Evolutionary conservation across 2,888 invertebrate genomes (phyloP).

Genomic region (Biston stratarius): DNA sequence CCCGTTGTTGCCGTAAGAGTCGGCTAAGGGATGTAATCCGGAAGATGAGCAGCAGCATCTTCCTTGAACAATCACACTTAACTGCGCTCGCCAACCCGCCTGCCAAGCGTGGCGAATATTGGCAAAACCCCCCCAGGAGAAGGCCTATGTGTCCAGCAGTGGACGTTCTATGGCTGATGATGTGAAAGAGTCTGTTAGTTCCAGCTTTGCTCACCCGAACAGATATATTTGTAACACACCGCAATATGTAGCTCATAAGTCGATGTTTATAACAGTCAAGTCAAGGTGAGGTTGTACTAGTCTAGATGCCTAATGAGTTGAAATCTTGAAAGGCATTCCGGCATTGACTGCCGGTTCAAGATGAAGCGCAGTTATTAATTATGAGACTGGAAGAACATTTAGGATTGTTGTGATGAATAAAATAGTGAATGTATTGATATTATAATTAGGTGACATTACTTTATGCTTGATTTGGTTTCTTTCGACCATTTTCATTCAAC

Average conservation of each 20-base stretch:
- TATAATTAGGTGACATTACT: too few relatives aligned
- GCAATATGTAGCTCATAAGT: neutral
- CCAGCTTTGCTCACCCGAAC: neutral
- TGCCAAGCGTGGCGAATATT: too few relatives aligned
- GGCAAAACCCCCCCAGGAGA: too few relatives aligned
- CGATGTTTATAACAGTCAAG: conserved; percentile 9
- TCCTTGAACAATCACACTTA: too few relatives aligned
- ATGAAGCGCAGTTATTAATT: conserved; percentile 18
- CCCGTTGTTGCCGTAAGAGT: too few relatives aligned
- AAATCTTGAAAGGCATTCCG: conserved; percentile 14
- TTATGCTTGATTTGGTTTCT: too few relatives aligned
- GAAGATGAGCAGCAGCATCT: too few relatives aligned
- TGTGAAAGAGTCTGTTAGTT: neutral
- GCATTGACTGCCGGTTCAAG: conserved; percentile 19
- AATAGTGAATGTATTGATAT: neutral
- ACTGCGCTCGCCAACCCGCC: too few relatives aligned
- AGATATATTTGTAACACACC: neutral
- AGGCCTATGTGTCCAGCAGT: too few relatives aligned
- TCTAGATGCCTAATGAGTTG: conserved; percentile 8
- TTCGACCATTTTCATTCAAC: too few relatives aligned
- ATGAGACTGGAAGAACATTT: neutral
- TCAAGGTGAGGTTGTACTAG: conserved; percentile 29
- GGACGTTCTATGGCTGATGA: too few relatives aligned
- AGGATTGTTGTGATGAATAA: neutral
- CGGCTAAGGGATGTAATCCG: too few relatives aligned